These are phyloP conservation scores for Wasmannia auropunctata DNA, from an alignment of 1,140 invertebrate genomes.

Conservation along the genomic window DNA sequence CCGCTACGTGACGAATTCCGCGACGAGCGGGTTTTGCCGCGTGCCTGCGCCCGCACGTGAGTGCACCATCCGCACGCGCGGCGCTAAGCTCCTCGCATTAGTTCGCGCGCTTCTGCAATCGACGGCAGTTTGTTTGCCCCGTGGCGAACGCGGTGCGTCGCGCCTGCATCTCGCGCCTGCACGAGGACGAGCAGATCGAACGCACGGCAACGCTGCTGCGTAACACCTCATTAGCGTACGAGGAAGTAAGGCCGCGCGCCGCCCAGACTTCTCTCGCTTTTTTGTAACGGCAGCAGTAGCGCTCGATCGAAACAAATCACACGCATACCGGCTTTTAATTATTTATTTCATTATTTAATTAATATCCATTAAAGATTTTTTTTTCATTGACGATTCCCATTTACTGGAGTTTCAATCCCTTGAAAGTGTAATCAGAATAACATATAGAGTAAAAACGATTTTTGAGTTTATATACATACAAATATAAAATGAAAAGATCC, in stretches of 20 bases:
- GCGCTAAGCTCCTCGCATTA: conserved; percentile 67
- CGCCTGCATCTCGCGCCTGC: not conserved
- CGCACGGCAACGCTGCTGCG: not conserved
- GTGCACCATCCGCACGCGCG: conserved; percentile 66
- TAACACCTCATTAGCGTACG: conserved; percentile 43
- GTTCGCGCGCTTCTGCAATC: conserved; percentile 48
- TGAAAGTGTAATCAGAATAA: not conserved
- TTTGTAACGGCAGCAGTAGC: not conserved
- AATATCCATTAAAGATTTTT: not conserved
- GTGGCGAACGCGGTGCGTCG: conserved; percentile 31
- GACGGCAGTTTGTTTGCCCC: conserved; percentile 46
- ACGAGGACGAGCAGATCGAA: conserved; percentile 41
- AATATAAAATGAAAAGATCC: too few relatives aligned
- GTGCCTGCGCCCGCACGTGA: conserved; percentile 63
- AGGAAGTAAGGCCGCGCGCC: not conserved
- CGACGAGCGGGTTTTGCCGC: conserved; percentile 80
- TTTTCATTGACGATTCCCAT: not conserved
- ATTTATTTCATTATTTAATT: too few relatives aligned
- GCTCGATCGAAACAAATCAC: not conserved
- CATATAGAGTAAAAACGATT: too few relatives aligned
- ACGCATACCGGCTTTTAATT: not conserved
- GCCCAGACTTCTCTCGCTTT: not conserved
- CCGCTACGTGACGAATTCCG: conserved; percentile 82
- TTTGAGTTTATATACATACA: too few relatives aligned
- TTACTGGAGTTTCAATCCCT: not conserved